Conservation (phyloP, 1,140 invertebrate genomes). For the Bombus consobrinus region DNA sequence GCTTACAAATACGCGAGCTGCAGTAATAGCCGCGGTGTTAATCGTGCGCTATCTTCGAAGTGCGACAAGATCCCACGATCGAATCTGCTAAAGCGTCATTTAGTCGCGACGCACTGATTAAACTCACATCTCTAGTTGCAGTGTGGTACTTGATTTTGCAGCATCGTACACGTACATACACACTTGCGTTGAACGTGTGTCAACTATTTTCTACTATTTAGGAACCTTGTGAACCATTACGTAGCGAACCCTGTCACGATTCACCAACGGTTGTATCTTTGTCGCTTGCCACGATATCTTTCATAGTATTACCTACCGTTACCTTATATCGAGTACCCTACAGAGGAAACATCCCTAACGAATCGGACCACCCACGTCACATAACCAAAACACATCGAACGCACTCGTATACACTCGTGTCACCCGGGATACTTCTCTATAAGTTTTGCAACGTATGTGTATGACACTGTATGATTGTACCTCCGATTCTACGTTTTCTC, state of each 20-base stretch:
- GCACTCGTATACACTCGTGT: constrained; percentile 3
- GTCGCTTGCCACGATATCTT: background rate
- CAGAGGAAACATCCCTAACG: background rate
- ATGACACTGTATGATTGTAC: constrained; percentile 42
- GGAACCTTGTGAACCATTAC: constrained; percentile 81
- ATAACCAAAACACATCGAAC: constrained; percentile 8
- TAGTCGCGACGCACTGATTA: constrained; percentile 33
- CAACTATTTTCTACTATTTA: constrained; percentile 64
- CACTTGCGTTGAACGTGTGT: constrained; percentile 30
- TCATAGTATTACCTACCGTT: background rate
- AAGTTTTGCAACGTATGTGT: constrained; percentile 51
- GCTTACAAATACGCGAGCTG: background rate
- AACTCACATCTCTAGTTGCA: constrained; percentile 72
- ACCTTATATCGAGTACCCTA: constrained; percentile 56
- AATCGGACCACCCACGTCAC: background rate
- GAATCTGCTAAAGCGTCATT: too few relatives aligned
- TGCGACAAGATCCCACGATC: background rate
- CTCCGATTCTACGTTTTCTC: constrained; percentile 15
- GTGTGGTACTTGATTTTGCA: constrained; percentile 76
- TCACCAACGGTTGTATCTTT: constrained; percentile 53
- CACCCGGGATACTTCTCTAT: constrained; percentile 33
- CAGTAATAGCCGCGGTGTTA: background rate
- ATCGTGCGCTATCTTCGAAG: background rate
- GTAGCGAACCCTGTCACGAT: constrained; percentile 75
- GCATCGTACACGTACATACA: constrained; percentile 63